Evolutionary conservation across 2,888 invertebrate species (phyloP).

Genomic region (Tenthredo distinguenda): DNA sequence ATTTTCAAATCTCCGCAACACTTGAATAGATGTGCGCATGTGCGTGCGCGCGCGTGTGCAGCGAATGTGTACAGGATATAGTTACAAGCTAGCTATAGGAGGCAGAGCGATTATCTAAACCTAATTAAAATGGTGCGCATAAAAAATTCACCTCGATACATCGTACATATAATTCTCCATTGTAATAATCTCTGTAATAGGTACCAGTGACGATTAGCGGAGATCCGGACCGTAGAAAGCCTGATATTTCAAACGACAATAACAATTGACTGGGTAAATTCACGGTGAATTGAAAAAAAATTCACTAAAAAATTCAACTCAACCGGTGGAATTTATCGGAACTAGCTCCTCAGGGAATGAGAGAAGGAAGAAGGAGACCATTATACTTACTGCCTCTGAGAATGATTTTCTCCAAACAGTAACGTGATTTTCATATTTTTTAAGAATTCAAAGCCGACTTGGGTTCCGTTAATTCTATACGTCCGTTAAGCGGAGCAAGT

Average conservation of each 20-base stretch:
- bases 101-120: not conserved
- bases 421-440: not conserved
- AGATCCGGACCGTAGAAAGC: conserved; percentile 2
- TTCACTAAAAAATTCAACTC: too few relatives aligned
- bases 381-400: not conserved
- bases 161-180: not conserved
- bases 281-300: not conserved
- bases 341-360: not conserved
- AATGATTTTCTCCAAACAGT: not conserved
- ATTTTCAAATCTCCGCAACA: not conserved
- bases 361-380: not conserved
- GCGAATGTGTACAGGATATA: not conserved
- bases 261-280: not conserved
- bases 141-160: not conserved
- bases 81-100: not conserved
- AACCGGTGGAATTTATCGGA: too few relatives aligned
- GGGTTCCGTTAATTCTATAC: not conserved
- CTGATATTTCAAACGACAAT: not conserved
- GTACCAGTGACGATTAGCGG: not conserved
- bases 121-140: not conserved
- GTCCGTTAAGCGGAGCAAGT: not conserved
- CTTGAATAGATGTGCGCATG: not conserved
- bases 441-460: not conserved
- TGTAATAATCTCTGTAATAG: not conserved
- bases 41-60: not conserved